phyloP scores from a whole-genome alignment of 2,113 vertebrate genomes.

The Xyliphius kryptos region DNA sequence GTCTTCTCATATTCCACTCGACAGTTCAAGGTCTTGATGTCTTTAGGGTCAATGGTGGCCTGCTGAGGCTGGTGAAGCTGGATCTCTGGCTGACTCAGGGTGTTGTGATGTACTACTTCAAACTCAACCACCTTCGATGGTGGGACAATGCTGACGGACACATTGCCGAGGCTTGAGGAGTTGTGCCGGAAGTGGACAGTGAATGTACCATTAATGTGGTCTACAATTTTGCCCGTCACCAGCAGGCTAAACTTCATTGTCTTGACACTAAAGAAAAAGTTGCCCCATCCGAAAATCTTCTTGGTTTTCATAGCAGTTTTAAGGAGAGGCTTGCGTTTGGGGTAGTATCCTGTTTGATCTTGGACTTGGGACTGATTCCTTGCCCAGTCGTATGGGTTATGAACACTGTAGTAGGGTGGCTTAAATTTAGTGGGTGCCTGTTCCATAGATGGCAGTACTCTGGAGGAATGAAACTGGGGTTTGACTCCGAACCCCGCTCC shows the following conservation, averaged over 20 bases:
- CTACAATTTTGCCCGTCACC: constrained; percentile 83
- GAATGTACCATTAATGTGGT: constrained; percentile 96
- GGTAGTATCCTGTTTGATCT: constrained; percentile 68
- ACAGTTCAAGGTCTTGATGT: constrained; percentile 87
- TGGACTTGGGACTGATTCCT: constrained; percentile 66
- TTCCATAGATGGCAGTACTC: constrained; percentile 63
- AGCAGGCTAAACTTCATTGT: constrained; percentile 82
- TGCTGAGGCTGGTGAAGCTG: constrained; percentile 73
- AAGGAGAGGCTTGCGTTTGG: constrained; percentile 79
- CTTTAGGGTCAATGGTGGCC: constrained; percentile 78
- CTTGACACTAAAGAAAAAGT: constrained; percentile 95
- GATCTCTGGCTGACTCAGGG: constrained; percentile 72
- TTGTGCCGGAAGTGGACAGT: constrained; percentile 97
- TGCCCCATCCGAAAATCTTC: constrained; percentile 96
- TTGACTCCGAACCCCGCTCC: constrained; percentile 59
- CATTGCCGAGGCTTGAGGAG: constrained; percentile 88
- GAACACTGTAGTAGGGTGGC: constrained; percentile 61
- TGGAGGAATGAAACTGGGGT: constrained; percentile 60
- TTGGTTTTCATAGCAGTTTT: constrained; percentile 82
- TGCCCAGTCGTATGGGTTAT: constrained; percentile 67
- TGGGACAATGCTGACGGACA: constrained; percentile 88
- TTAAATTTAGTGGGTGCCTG: constrained; percentile 65
- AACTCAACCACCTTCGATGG: constrained; percentile 88
- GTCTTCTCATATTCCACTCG: constrained; percentile 95
- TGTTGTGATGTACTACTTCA: constrained; percentile 72